These are phyloP conservation scores for Pteruthius melanotis DNA, from an alignment of 2,113 vertebrate genomes.

Conservation along the genomic window DNA sequence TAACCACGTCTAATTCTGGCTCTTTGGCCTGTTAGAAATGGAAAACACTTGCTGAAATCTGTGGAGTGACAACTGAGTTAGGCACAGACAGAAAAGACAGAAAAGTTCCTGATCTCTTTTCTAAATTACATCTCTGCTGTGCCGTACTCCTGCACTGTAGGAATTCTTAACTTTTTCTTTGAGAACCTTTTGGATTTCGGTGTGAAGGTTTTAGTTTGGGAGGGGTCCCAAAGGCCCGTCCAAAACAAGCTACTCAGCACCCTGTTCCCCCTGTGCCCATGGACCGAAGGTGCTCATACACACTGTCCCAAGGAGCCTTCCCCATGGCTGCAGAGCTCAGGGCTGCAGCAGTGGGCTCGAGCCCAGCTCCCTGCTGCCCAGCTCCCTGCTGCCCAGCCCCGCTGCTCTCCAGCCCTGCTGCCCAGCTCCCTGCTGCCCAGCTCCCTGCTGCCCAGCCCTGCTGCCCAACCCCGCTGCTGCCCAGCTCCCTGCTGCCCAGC, in stretches of 20 bases:
- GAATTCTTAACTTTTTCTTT: neutral
- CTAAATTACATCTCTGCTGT: neutral
- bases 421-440: too few relatives aligned
- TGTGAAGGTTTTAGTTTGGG: neutral
- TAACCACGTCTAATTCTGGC: neutral
- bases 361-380: too few relatives aligned
- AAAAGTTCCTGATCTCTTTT: neutral
- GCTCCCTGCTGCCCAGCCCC: too few relatives aligned
- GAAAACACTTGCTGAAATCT: neutral
- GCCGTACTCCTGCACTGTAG: neutral
- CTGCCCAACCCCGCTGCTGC: too few relatives aligned
- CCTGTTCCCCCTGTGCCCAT: rapidly evolving
- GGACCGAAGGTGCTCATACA: neutral
- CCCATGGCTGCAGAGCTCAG: rapidly evolving
- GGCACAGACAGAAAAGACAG: neutral
- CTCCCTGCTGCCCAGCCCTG: too few relatives aligned
- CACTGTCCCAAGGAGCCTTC: neutral
- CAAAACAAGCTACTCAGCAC: too few relatives aligned
- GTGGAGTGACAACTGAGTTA: neutral
- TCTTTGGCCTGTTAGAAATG: neutral
- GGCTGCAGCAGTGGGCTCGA: too few relatives aligned
- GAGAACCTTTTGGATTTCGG: too few relatives aligned
- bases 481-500: too few relatives aligned
- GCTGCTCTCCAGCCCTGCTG: too few relatives aligned
- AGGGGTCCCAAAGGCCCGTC: neutral